These are phyloP conservation scores for Chelonus formosanus DNA, from an alignment of 2,888 invertebrate genomes.

Conservation along the genomic window DNA sequence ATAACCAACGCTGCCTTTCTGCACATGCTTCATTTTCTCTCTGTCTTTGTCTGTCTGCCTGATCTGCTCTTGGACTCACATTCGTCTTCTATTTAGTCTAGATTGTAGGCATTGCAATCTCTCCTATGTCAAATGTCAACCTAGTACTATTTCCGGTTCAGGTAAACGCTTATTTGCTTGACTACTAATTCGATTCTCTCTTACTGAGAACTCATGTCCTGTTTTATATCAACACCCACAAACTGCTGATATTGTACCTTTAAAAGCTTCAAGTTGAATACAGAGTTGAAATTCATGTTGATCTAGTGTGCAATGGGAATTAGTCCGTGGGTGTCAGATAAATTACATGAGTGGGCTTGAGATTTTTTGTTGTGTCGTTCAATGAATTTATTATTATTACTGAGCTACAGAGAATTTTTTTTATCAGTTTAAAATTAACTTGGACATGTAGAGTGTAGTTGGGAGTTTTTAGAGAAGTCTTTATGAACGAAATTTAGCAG, in stretches of 20 bases:
- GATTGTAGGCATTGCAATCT: constrained; percentile 20
- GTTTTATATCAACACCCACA: not conserved
- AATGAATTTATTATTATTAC: too few relatives aligned
- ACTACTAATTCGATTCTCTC: constrained; percentile 41
- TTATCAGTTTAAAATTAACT: too few relatives aligned
- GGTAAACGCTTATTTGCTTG: constrained; percentile 42
- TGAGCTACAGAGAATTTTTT: too few relatives aligned
- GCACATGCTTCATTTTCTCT: constrained; percentile 35
- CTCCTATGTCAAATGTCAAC: constrained; percentile 17
- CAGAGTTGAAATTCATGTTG: too few relatives aligned
- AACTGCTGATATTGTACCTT: not conserved
- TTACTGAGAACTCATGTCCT: not conserved
- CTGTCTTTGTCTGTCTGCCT: constrained; percentile 35
- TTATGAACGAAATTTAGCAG: too few relatives aligned
- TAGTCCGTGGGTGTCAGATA: too few relatives aligned
- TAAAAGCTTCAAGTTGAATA: too few relatives aligned
- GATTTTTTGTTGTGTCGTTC: too few relatives aligned
- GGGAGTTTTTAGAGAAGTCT: too few relatives aligned
- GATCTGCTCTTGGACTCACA: constrained; percentile 23
- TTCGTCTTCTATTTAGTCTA: not conserved
- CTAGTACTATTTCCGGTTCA: constrained; percentile 37
- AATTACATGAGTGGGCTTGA: too few relatives aligned
- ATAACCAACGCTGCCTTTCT: constrained; percentile 36
- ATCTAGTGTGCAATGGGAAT: too few relatives aligned
- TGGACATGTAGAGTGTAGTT: too few relatives aligned